A percentile compares a stretch with the other conserved stretches of the same genome.
Evolutionary conservation across 2,888 invertebrate genomes (phyloP).

Genomic region (Lutraria lutraria): DNA sequence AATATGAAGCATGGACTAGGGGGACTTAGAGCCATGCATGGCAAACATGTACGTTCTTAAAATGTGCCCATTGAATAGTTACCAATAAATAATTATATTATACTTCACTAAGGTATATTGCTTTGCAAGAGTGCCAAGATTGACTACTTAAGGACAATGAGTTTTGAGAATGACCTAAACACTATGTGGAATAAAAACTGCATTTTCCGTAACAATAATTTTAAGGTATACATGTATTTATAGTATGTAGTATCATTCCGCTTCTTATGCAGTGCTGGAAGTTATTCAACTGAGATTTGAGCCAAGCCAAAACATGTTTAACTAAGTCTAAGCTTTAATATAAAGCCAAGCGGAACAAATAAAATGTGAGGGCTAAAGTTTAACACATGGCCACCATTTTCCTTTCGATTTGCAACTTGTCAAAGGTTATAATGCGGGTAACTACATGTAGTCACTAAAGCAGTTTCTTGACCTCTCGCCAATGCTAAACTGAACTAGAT

Average conservation of each 20-base stretch:
- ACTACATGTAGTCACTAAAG: too few relatives aligned
- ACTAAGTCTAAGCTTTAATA: too few relatives aligned
- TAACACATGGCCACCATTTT: too few relatives aligned
- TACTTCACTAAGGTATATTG: too few relatives aligned
- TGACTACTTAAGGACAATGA: neutral
- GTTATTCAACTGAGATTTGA: neutral
- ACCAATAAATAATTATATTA: neutral
- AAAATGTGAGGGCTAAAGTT: too few relatives aligned
- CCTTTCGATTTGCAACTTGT: too few relatives aligned
- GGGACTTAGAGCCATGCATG: constrained; percentile 64
- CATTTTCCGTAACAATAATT: neutral
- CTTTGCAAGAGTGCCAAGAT: neutral
- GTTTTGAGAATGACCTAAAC: neutral
- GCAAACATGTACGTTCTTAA: constrained; percentile 23
- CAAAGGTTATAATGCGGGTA: too few relatives aligned
- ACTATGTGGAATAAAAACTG: neutral
- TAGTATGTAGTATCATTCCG: neutral
- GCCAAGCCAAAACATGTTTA: too few relatives aligned
- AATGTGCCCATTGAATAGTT: neutral
- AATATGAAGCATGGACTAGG: constrained; percentile 72
- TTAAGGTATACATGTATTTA: neutral
- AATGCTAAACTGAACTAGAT: too few relatives aligned
- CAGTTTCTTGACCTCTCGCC: too few relatives aligned
- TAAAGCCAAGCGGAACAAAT: too few relatives aligned
- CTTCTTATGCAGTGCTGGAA: neutral